phyloP scores from a whole-genome alignment of 2,888 invertebrate species.

The Lasioglossum morio region DNA sequence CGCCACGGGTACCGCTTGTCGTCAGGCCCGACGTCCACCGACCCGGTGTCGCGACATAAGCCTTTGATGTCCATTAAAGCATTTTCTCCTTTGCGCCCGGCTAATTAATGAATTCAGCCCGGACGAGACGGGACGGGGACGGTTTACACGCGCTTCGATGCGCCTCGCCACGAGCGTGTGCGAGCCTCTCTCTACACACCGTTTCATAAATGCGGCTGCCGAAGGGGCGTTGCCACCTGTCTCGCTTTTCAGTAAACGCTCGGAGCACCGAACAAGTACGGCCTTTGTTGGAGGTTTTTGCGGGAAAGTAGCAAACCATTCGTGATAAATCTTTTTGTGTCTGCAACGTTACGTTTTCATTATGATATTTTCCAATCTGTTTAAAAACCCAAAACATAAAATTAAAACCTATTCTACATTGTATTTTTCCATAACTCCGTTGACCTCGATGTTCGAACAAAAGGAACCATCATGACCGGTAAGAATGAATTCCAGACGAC shows the following conservation, averaged over 20 bases:
- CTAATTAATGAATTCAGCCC: slow-evolving; percentile 16
- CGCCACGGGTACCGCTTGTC: slow-evolving; percentile 44
- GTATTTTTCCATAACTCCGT: neutral
- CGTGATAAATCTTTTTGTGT: neutral
- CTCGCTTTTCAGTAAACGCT: neutral
- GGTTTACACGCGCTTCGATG: neutral
- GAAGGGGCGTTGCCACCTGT: neutral
- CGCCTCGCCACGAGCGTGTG: slow-evolving; percentile 3
- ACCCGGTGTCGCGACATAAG: slow-evolving; percentile 8
- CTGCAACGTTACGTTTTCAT: neutral
- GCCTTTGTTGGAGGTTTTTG: neutral
- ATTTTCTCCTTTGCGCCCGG: slow-evolving; percentile 2
- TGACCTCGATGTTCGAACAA: neutral
- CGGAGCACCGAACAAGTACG: neutral
- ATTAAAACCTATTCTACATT: too few species aligned
- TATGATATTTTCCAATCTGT: neutral
- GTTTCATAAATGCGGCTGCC: neutral
- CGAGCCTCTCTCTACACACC: neutral
- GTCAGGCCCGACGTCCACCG: slow-evolving; percentile 9
- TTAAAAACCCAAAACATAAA: neutral
- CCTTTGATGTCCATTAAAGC: slow-evolving; percentile 7
- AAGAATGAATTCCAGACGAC: neutral
- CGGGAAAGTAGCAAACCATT: neutral
- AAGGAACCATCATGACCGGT: neutral
- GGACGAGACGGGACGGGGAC: neutral